Evolutionary conservation across 2,888 invertebrate species (phyloP).

Genomic region (Endomychus coccineus): DNA sequence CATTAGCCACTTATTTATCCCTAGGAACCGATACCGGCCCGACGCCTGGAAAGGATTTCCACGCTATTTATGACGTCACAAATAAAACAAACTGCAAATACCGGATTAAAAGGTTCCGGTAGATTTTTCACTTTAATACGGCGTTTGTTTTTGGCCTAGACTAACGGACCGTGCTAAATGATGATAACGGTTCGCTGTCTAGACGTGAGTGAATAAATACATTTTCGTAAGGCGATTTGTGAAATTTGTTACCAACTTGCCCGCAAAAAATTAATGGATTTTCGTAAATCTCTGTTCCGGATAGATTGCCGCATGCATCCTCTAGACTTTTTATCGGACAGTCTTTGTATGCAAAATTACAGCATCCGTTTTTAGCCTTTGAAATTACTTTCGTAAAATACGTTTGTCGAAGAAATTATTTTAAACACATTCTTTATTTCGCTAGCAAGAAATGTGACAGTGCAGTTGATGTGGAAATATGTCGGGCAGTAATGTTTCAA

Average conservation of each 20-base stretch:
- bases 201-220: conserved; percentile 20
- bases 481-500: no score
- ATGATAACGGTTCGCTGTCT: conserved; percentile 25
- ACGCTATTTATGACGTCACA: conserved; percentile 22
- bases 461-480: no score
- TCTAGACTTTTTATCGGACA: no score
- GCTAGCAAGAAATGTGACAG: no score
- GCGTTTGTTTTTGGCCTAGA: conserved; percentile 21
- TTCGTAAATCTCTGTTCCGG: background rate
- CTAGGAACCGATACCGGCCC: no score
- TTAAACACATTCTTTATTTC: no score
- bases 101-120: conserved; percentile 22
- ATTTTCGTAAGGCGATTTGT: conserved; percentile 18
- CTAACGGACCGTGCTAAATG: conserved; percentile 28
- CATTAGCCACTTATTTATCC: no score
- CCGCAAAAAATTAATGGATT: conserved; percentile 9
- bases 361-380: no score
- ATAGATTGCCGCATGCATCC: background rate
- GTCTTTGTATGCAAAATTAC: no score
- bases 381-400: no score
- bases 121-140: conserved; percentile 22
- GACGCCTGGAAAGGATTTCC: conserved; percentile 5
- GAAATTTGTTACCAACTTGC: conserved; percentile 16
- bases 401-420: no score
- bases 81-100: conserved; percentile 23